Evolutionary conservation across 2,888 invertebrate genomes (phyloP).

Genomic region (Patella caerulea): DNA sequence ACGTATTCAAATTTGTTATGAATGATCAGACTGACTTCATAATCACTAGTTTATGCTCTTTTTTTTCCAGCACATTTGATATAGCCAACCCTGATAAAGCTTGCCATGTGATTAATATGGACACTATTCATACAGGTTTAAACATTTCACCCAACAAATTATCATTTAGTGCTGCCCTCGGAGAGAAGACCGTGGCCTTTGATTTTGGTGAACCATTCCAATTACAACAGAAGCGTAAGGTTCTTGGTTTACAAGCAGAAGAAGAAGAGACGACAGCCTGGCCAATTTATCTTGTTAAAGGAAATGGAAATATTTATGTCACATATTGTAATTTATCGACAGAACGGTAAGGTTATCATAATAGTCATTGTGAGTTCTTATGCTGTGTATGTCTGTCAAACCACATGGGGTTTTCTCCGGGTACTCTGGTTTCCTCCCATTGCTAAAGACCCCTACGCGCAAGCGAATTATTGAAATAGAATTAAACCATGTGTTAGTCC

Average conservation of each 20-base stretch:
- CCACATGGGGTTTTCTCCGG: too few species aligned
- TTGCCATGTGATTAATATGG: conserved; percentile 50
- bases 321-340: conserved; percentile 33
- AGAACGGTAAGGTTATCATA: neutral
- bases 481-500: too few species aligned
- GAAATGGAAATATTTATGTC: conserved; percentile 83
- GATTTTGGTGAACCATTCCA: conserved; percentile 79
- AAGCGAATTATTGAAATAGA: too few species aligned
- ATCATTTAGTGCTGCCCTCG: conserved; percentile 77
- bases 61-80: conserved; percentile 66
- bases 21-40: too few species aligned
- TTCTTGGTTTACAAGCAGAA: conserved; percentile 19
- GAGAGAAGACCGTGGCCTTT: conserved; percentile 89
- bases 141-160: conserved; percentile 45
- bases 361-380: too few species aligned
- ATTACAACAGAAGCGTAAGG: conserved; percentile 39
- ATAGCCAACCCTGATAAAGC: conserved; percentile 64
- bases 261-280: conserved; percentile 71
- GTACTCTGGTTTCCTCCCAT: too few species aligned
- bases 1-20: too few species aligned
- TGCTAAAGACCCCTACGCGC: too few species aligned
- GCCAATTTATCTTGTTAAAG: conserved; percentile 85
- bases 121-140: conserved; percentile 37
- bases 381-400: too few species aligned
- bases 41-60: neutral